Evolutionary conservation across 1,140 invertebrate species (phyloP).

Genomic region (Charaxes varanes): DNA sequence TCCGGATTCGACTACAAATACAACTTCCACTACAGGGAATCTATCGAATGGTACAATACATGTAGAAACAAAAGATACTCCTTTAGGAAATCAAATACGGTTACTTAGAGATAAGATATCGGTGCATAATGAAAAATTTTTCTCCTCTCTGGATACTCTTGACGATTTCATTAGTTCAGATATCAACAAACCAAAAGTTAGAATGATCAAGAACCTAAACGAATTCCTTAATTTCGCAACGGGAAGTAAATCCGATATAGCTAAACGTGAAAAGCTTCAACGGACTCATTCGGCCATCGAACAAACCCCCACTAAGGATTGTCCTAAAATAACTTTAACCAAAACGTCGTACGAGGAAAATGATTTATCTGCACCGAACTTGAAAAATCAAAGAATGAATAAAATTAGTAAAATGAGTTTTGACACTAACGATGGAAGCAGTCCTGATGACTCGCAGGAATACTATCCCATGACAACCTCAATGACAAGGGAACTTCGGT

Average conservation of each 20-base stretch:
- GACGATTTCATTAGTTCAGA: constrained; percentile 42
- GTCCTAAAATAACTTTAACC: constrained; percentile 50
- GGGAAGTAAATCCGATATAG: constrained; percentile 74
- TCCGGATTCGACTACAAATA: constrained; percentile 18
- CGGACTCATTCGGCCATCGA: constrained; percentile 49
- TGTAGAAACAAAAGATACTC: constrained; percentile 39
- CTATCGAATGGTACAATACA: constrained; percentile 47
- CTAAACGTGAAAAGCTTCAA: constrained; percentile 45
- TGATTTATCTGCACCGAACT: constrained; percentile 46
- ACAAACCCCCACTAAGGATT: constrained; percentile 32
- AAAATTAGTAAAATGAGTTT: constrained; percentile 37
- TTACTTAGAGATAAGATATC: constrained; percentile 62
- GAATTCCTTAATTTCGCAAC: constrained; percentile 87
- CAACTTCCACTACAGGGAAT: constrained; percentile 50
- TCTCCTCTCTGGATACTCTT: constrained; percentile 73
- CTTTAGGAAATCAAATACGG: constrained; percentile 61
- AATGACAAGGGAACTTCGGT: constrained; percentile 85
- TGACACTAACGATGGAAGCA: constrained; percentile 75
- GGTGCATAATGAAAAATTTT: constrained; percentile 69
- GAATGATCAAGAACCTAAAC: constrained; percentile 88
- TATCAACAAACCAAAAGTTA: constrained; percentile 56
- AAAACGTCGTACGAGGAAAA: constrained; percentile 51
- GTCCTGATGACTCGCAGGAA: constrained; percentile 86
- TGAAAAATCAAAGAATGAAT: constrained; percentile 23
- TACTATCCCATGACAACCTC: constrained; percentile 91